Percentiles rank a stretch among this genome's conserved stretches.
Conservation (phyloP, 2,113 vertebrate species). For the Craseonycteris thonglongyai region DNA sequence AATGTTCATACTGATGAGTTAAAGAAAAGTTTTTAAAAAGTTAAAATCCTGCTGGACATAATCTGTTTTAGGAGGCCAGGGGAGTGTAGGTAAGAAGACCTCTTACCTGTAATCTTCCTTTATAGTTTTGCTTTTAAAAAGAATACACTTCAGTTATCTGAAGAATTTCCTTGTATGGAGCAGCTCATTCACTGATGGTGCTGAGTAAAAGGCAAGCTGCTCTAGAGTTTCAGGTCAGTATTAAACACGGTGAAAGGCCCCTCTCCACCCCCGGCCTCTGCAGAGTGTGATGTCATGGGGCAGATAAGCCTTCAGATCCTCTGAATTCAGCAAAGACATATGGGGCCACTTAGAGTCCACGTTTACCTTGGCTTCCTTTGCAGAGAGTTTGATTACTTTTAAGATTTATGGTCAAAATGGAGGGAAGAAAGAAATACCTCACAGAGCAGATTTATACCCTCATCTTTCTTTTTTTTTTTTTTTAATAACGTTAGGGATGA, state of each 20-base stretch:
- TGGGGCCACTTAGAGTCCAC: not conserved
- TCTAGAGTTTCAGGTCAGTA: not conserved
- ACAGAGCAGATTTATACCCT: conserved; percentile 49
- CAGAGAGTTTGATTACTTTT: conserved; percentile 51
- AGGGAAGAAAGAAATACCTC: not conserved
- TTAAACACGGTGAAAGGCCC: not conserved
- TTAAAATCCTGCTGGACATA: not conserved
- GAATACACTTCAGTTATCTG: not conserved
- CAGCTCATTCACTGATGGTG: not conserved
- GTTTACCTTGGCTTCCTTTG: conserved; percentile 32
- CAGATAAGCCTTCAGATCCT: not conserved
- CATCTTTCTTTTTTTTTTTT: not conserved
- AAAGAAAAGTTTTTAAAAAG: not conserved
- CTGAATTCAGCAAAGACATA: not conserved
- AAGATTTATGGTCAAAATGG: conserved; percentile 35
- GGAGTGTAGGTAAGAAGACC: not conserved
- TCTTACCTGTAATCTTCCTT: not conserved
- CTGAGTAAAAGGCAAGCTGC: not conserved
- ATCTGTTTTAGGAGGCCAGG: not conserved
- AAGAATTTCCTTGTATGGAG: not conserved
- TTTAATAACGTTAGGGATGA: conserved; percentile 49
- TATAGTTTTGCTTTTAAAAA: not conserved
- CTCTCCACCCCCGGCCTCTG: no score
- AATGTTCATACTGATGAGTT: not conserved
- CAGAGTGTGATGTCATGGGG: not conserved